A percentile compares a stretch with the other conserved stretches of the same genome.
Conservation (phyloP, 2,888 invertebrate genomes). For the Scaptomyza polygonia region DNA sequence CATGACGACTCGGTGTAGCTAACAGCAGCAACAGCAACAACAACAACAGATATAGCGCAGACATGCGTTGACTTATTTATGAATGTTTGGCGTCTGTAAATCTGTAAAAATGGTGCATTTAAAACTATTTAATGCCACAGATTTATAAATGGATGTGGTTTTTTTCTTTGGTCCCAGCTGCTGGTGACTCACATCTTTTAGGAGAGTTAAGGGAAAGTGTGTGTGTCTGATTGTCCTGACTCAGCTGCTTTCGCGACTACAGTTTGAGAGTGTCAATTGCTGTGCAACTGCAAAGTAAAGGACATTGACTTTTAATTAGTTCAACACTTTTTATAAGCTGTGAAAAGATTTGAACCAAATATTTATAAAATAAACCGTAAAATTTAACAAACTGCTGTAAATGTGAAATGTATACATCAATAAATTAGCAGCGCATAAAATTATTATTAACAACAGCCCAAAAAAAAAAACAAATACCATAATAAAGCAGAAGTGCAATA, state of each 20-base stretch:
- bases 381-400: slow-evolving; percentile 32
- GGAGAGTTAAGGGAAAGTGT: slow-evolving; percentile 9
- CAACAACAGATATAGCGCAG: neutral
- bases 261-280: neutral
- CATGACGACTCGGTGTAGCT: slow-evolving; percentile 26
- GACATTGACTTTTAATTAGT: neutral
- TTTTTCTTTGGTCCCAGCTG: neutral
- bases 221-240: slow-evolving; percentile 4
- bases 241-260: slow-evolving; percentile 14
- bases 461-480: no score
- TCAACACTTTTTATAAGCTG: neutral
- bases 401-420: slow-evolving; percentile 41
- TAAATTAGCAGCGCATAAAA: slow-evolving; percentile 72
- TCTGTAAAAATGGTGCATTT: slow-evolving; percentile 21
- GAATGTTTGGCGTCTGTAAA: slow-evolving; percentile 34
- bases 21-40: neutral
- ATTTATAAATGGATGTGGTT: slow-evolving; percentile 18
- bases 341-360: neutral
- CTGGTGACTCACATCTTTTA: slow-evolving; percentile 27
- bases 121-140: slow-evolving; percentile 28
- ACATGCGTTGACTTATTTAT: slow-evolving; percentile 51
- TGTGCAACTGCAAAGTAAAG: neutral
- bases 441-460: slow-evolving; percentile 44
- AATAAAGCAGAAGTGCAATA: slow-evolving; percentile 21
- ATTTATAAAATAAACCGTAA: slow-evolving; percentile 11